These are phyloP conservation scores for Peromyscus attwateri DNA, from an alignment of 2,797 vertebrate species.

Conservation along the genomic window DNA sequence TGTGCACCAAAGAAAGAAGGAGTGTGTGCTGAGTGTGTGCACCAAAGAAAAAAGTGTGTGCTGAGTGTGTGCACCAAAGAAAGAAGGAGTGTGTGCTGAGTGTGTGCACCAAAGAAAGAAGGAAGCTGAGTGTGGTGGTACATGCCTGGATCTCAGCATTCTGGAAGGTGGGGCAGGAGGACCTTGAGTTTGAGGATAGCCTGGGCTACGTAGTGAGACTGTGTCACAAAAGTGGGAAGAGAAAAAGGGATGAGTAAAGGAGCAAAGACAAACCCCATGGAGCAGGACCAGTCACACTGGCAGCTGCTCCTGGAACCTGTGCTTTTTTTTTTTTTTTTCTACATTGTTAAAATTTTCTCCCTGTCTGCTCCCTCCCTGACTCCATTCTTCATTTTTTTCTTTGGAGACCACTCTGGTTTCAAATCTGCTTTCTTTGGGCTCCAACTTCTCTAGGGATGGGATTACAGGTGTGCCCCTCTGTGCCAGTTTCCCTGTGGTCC, in stretches of 20 bases:
- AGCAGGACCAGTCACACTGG: background rate
- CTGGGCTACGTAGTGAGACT: background rate
- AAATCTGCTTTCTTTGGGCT: background rate
- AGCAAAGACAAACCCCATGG: background rate
- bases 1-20: background rate
- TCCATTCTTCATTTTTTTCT: background rate
- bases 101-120: background rate
- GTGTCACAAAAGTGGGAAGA: too few relatives aligned
- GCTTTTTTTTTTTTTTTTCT: background rate
- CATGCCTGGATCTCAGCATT: background rate
- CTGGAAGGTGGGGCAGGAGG: background rate
- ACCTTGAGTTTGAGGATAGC: background rate
- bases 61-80: too few relatives aligned
- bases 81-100: too few relatives aligned
- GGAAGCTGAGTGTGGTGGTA: background rate
- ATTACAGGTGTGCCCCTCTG: background rate
- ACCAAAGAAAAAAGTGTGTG: too few relatives aligned
- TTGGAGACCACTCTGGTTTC: background rate
- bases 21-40: too few relatives aligned
- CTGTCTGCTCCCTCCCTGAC: background rate
- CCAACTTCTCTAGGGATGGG: background rate
- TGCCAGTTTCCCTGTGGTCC: background rate
- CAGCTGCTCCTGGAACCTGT: background rate
- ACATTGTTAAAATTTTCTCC: conserved; percentile 9
- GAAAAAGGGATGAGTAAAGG: background rate